These are phyloP conservation scores for Rhyacichthys aspro DNA, from an alignment of 2,797 vertebrate species.

Conservation along the genomic window DNA sequence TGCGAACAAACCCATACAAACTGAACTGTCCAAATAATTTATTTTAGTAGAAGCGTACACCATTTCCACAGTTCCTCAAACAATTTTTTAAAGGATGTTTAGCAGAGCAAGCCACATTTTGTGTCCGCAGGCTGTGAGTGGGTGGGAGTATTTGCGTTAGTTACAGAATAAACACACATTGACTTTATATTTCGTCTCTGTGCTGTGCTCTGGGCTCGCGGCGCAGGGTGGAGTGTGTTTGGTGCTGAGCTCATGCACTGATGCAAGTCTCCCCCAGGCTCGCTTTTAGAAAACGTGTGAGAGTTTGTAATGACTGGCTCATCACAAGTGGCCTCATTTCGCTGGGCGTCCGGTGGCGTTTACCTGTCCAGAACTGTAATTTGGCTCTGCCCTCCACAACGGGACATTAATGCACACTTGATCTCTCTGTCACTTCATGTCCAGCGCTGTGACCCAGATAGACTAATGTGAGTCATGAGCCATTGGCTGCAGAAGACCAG, in stretches of 20 bases:
- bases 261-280: slow-evolving; percentile 66
- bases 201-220: slow-evolving; percentile 26
- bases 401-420: slow-evolving; percentile 8
- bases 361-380: slow-evolving; percentile 14
- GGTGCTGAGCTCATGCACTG: slow-evolving; percentile 62
- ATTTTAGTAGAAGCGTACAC: slow-evolving; percentile 1
- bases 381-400: slow-evolving; percentile 3
- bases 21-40: slow-evolving; percentile 3
- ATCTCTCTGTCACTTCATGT: slow-evolving; percentile 26
- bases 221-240: slow-evolving; percentile 58
- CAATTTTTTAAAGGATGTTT: slow-evolving; percentile 55
- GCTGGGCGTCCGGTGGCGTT: not conserved
- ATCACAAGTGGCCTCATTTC: slow-evolving; percentile 38
- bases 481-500: slow-evolving; percentile 9
- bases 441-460: slow-evolving; percentile 47
- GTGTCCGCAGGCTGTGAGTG: slow-evolving; percentile 56
- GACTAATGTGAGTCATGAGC: slow-evolving; percentile 33
- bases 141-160: slow-evolving; percentile 73
- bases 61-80: slow-evolving; percentile 37
- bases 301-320: slow-evolving; percentile 16
- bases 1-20: not conserved
- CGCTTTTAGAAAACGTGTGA: slow-evolving; percentile 38
- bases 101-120: slow-evolving; percentile 42
- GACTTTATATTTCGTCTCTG: not conserved
- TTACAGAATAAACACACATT: slow-evolving; percentile 68